phyloP scores from a whole-genome alignment of 2,113 vertebrate species.

The Pedionomus torquatus region DNA sequence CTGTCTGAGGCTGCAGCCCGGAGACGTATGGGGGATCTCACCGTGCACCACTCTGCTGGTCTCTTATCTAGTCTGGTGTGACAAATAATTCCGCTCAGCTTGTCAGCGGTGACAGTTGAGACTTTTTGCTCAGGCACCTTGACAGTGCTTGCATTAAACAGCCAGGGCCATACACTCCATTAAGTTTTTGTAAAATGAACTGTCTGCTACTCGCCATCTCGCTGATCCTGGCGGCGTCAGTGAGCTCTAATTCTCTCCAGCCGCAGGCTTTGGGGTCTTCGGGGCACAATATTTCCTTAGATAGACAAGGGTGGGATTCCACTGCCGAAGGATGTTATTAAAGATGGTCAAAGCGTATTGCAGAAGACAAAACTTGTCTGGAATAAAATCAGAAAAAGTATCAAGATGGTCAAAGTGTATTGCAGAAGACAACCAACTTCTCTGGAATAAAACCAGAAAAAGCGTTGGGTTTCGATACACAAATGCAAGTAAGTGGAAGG shows the following conservation, averaged over 20 bases:
- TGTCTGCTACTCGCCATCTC: constrained; percentile 78
- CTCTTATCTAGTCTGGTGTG: constrained; percentile 75
- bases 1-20: background rate
- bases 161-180: constrained; percentile 80
- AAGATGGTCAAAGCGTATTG: background rate
- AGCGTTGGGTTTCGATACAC: background rate
- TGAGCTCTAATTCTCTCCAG: constrained; percentile 67
- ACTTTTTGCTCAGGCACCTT: constrained; percentile 78
- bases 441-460: background rate
- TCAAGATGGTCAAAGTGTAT: background rate
- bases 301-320: background rate
- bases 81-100: constrained; percentile 80
- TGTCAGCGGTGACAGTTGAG: constrained; percentile 79
- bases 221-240: constrained; percentile 61
- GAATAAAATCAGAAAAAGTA: too few species aligned
- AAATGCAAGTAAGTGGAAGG: background rate
- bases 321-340: background rate
- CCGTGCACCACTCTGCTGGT: constrained; percentile 41
- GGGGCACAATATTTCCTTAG: background rate
- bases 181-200: constrained; percentile 85
- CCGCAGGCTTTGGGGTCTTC: constrained; percentile 33
- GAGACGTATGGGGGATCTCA: constrained; percentile 46
- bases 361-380: background rate
- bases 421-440: background rate
- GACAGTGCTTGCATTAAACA: constrained; percentile 81